Evolutionary conservation across 2,888 invertebrate species (phyloP).

Genomic region (Drosophila nr. perissopoda): DNA sequence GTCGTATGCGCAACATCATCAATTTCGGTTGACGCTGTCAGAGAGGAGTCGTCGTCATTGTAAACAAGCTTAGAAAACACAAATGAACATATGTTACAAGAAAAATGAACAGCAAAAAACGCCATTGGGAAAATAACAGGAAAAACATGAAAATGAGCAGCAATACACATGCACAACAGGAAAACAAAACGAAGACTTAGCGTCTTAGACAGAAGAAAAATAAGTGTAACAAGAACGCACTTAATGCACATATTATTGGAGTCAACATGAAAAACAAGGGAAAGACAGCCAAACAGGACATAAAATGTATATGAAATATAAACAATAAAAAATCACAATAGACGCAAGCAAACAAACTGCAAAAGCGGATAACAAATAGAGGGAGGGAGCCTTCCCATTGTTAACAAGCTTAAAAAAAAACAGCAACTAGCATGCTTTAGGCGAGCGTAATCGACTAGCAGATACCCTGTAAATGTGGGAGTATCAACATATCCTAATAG

Average conservation of each 20-base stretch:
- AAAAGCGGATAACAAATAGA: slow-evolving; percentile 55
- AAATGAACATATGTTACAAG: slow-evolving; percentile 56
- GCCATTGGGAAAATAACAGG: slow-evolving; percentile 18
- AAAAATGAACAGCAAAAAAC: background rate
- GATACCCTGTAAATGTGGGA: background rate
- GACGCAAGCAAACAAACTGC: slow-evolving; percentile 47
- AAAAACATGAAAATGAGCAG: slow-evolving; percentile 46
- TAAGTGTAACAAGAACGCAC: slow-evolving; percentile 40
- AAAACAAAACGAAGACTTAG: slow-evolving; percentile 27
- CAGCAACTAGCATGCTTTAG: background rate
- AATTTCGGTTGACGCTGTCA: slow-evolving; percentile 59
- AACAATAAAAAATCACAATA: slow-evolving; percentile 61
- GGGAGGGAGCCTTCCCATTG: slow-evolving; percentile 23
- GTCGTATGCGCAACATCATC: slow-evolving; percentile 44
- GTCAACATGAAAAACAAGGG: slow-evolving; percentile 51
- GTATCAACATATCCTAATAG: fast-evolving
- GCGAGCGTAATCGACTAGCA: background rate
- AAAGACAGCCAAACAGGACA: slow-evolving; percentile 43
- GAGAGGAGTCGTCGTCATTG: slow-evolving; percentile 50
- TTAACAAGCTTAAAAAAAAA: slow-evolving; percentile 58
- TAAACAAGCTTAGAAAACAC: slow-evolving; percentile 56
- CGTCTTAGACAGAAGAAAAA: slow-evolving; percentile 3
- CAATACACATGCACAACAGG: slow-evolving; percentile 35
- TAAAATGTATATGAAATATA: slow-evolving; percentile 54
- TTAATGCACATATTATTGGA: slow-evolving; percentile 56